phyloP scores from a whole-genome alignment of 1,140 invertebrate genomes.

The Nebria ingens region DNA sequence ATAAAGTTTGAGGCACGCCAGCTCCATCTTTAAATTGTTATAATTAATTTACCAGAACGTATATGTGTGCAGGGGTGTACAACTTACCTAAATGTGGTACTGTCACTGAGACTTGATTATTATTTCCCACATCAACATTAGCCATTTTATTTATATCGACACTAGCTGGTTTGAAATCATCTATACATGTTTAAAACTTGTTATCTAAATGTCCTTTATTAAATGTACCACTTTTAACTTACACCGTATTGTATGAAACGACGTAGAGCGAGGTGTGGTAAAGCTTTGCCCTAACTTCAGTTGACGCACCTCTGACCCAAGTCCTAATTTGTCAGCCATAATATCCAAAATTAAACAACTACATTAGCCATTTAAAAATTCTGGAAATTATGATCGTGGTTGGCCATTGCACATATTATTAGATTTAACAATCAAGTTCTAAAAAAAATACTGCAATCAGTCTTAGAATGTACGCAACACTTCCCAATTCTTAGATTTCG shows the following conservation, averaged over 20 bases:
- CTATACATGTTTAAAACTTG: no score
- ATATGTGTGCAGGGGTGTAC: not conserved
- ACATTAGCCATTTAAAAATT: not conserved
- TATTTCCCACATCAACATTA: slow-evolving; percentile 74
- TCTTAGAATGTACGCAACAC: not conserved
- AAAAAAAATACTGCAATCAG: not conserved
- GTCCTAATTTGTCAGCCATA: slow-evolving; percentile 63
- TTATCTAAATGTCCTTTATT: slow-evolving; percentile 10
- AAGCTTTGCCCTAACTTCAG: slow-evolving; percentile 76
- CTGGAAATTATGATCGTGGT: not conserved
- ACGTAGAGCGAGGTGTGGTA: slow-evolving; percentile 53
- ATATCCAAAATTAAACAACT: not conserved
- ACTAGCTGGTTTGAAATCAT: slow-evolving; percentile 96
- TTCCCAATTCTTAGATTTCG: not conserved
- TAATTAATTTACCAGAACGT: not conserved
- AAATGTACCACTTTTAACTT: slow-evolving; percentile 40
- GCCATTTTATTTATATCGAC: slow-evolving; percentile 86
- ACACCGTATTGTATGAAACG: slow-evolving; percentile 84
- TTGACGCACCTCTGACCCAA: slow-evolving; percentile 66
- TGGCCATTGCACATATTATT: not conserved
- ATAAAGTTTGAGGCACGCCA: slow-evolving; percentile 80
- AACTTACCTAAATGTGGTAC: slow-evolving; percentile 74
- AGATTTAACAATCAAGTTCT: not conserved
- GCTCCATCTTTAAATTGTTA: slow-evolving; percentile 61
- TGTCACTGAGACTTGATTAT: slow-evolving; percentile 83